A percentile compares a stretch with the other conserved stretches of the same genome.
phyloP scores from a whole-genome alignment of 1,140 invertebrate species.

The Meteorus sp. region DNA sequence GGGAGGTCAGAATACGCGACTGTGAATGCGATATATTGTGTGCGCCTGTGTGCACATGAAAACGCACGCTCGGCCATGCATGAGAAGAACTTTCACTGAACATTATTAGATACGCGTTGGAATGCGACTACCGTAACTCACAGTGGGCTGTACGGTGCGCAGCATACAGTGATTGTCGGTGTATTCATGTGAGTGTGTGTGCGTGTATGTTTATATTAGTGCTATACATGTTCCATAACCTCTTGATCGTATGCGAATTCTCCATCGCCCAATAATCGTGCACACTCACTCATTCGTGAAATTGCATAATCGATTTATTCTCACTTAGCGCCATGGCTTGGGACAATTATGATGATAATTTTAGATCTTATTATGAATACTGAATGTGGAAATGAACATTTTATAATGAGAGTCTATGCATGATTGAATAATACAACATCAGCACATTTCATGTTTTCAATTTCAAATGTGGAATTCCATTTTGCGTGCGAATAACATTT shows the following conservation, averaged over 20 bases:
- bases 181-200: no score
- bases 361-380: not conserved
- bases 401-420: no score
- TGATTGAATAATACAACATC: not conserved
- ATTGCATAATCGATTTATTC: conserved; percentile 34
- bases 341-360: conserved; percentile 1
- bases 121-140: conserved; percentile 54
- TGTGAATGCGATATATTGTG: conserved; percentile 13
- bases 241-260: no score
- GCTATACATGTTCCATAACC: no score
- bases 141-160: conserved; percentile 9
- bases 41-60: conserved; percentile 27
- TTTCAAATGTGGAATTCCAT: not conserved
- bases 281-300: conserved; percentile 8
- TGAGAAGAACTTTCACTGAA: conserved; percentile 54
- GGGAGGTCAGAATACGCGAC: no score
- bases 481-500: no score
- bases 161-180: no score
- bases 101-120: conserved; percentile 56
- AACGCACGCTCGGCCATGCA: conserved; percentile 46
- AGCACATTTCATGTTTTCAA: conserved; percentile 1
- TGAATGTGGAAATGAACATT: no score
- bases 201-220: no score
- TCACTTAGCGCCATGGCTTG: not conserved
- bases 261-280: conserved; percentile 2